Evolutionary conservation across 2,888 invertebrate genomes (phyloP).

Genomic region (Furcula furcula): DNA sequence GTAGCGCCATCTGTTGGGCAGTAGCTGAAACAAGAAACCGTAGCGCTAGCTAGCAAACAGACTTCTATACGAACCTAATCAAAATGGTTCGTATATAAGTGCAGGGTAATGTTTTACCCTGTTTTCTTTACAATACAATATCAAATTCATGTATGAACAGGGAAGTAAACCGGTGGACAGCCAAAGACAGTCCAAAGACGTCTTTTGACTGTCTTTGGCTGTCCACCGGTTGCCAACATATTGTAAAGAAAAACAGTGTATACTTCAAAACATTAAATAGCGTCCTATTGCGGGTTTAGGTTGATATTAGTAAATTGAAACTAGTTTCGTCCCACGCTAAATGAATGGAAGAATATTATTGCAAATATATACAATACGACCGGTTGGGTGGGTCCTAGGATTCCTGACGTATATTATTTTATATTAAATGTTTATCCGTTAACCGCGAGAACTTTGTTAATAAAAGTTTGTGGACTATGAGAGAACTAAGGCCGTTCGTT

Average conservation of each 20-base stretch:
- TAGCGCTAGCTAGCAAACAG: constrained; percentile 4
- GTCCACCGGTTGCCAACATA: too few species aligned
- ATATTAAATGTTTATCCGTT: neutral
- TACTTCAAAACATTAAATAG: constrained; percentile 18
- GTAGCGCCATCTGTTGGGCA: constrained; percentile 60
- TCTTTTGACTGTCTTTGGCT: too few species aligned
- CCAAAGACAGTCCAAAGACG: too few species aligned
- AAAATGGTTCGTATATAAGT: constrained; percentile 11
- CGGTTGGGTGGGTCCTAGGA: constrained; percentile 21
- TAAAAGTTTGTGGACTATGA: constrained; percentile 4
- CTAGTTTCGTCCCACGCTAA: constrained; percentile 29
- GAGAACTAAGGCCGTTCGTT: neutral
- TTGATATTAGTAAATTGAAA: constrained; percentile 29
- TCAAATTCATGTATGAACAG: too few species aligned
- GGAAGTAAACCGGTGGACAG: too few species aligned
- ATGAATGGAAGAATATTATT: constrained; percentile 20
- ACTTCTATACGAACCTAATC: too few species aligned
- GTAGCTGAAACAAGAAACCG: constrained; percentile 43
- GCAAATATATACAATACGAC: constrained; percentile 18
- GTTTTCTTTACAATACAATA: too few species aligned
- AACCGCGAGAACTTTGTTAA: constrained; percentile 4
- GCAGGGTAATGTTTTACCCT: too few species aligned
- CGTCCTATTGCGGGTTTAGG: constrained; percentile 4
- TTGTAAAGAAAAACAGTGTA: too few species aligned
- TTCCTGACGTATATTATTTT: neutral